These are phyloP conservation scores for Eudasyphora cyanicolor DNA, from an alignment of 2,888 invertebrate genomes.

Conservation along the genomic window DNA sequence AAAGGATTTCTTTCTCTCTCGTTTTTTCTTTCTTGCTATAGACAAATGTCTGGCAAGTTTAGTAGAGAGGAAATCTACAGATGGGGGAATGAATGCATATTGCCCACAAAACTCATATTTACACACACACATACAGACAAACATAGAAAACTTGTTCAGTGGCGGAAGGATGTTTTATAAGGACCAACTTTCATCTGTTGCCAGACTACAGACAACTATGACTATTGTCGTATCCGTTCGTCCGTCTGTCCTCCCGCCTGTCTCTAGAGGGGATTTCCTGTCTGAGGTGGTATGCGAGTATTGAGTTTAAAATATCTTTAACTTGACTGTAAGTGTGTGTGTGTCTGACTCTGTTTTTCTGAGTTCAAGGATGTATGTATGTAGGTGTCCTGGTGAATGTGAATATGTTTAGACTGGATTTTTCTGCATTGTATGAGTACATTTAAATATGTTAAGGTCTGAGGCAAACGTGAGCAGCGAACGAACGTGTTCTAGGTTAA, in stretches of 20 bases:
- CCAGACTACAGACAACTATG: background rate
- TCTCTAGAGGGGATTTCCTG: background rate
- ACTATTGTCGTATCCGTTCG: background rate
- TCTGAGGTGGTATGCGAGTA: background rate
- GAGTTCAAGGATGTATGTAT: background rate
- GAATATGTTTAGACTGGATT: background rate
- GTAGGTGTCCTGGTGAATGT: background rate
- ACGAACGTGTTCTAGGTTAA: slow-evolving; percentile 48
- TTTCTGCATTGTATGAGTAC: background rate
- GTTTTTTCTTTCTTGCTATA: background rate
- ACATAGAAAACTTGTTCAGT: background rate
- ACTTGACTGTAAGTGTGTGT: background rate
- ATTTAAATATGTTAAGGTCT: slow-evolving; percentile 47
- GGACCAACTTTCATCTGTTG: background rate
- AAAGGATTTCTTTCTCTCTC: background rate
- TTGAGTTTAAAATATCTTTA: background rate
- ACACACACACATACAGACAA: background rate
- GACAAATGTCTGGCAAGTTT: slow-evolving; percentile 57
- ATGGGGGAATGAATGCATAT: slow-evolving; percentile 34
- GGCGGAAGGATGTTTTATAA: background rate
- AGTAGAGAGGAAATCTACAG: too few species aligned
- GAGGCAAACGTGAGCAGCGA: background rate
- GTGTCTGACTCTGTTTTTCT: background rate
- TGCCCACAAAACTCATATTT: slow-evolving; percentile 29
- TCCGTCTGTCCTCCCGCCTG: background rate